Conservation (phyloP, 2,888 invertebrate genomes). For the Ectemnius continuus region DNA sequence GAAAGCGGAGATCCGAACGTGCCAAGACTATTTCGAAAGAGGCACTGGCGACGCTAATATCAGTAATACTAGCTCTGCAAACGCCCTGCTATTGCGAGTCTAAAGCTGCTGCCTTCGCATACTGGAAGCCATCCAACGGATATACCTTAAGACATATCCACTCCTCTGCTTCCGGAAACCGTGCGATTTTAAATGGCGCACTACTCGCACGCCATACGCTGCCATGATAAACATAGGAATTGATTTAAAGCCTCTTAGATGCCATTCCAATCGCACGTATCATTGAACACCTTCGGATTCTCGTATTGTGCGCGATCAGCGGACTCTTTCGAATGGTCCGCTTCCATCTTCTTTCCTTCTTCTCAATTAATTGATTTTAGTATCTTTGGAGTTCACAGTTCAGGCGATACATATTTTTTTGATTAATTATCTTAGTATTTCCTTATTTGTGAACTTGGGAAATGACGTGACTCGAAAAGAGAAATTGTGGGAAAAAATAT, state of each 20-base stretch:
- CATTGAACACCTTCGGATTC: too few relatives aligned
- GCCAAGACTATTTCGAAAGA: constrained; percentile 73
- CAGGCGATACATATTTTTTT: too few relatives aligned
- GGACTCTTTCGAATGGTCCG: too few relatives aligned
- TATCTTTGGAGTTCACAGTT: too few relatives aligned
- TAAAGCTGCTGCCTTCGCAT: constrained; percentile 52
- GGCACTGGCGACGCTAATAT: constrained; percentile 73
- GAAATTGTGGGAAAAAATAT: too few relatives aligned
- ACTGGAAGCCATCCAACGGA: constrained; percentile 68
- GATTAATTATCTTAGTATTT: too few relatives aligned
- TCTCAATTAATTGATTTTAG: too few relatives aligned
- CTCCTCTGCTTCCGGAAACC: constrained; percentile 37
- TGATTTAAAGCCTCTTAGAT: background rate
- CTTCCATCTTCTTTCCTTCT: too few relatives aligned
- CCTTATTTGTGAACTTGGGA: too few relatives aligned
- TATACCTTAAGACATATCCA: constrained; percentile 53
- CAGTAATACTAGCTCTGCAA: constrained; percentile 69
- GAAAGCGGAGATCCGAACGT: constrained; percentile 52
- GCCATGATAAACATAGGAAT: constrained; percentile 17
- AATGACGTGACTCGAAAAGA: too few relatives aligned
- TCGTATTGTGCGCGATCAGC: too few relatives aligned
- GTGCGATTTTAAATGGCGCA: constrained; percentile 61
- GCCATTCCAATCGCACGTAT: too few relatives aligned
- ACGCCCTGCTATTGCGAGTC: constrained; percentile 56
- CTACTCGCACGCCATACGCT: constrained; percentile 46